These are phyloP conservation scores for Pteria penguin DNA, from an alignment of 2,888 invertebrate genomes.

Conservation along the genomic window DNA sequence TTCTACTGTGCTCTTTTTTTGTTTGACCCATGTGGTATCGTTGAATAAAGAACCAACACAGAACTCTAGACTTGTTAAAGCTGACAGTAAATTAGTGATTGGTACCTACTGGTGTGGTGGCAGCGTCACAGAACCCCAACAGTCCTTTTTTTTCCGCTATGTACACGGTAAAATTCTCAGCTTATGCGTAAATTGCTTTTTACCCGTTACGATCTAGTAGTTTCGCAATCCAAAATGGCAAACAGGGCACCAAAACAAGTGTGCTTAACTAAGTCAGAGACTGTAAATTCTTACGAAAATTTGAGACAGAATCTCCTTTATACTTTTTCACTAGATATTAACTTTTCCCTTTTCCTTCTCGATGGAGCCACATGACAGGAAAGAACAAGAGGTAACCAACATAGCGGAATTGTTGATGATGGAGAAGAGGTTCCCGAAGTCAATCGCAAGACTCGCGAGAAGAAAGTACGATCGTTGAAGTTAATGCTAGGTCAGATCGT, in stretches of 20 bases:
- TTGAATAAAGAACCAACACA: too few species aligned
- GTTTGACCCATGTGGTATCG: too few species aligned
- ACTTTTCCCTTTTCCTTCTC: constrained; percentile 31
- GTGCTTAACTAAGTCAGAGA: not conserved
- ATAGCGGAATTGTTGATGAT: constrained; percentile 43
- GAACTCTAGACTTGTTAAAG: too few species aligned
- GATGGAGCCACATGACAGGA: constrained; percentile 43
- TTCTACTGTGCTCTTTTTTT: too few species aligned
- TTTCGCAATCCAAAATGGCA: too few species aligned
- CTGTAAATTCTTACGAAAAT: not conserved
- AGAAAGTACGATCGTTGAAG: constrained; percentile 46
- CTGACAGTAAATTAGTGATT: too few species aligned
- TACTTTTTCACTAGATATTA: not conserved
- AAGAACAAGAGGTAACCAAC: constrained; percentile 30
- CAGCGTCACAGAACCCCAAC: too few species aligned
- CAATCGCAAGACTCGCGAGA: constrained; percentile 29
- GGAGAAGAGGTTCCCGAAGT: constrained; percentile 31
- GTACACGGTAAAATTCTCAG: too few species aligned
- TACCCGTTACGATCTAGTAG: too few species aligned
- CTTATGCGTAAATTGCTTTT: too few species aligned
- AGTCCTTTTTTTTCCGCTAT: too few species aligned
- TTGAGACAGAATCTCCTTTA: not conserved
- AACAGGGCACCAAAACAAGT: not conserved
- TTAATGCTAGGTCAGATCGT: constrained; percentile 51
- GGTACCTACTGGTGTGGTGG: too few species aligned